A percentile compares a stretch with the other conserved stretches of the same genome.
Evolutionary conservation across 2,113 vertebrate genomes (phyloP).

Genomic region (Piprites chloris): DNA sequence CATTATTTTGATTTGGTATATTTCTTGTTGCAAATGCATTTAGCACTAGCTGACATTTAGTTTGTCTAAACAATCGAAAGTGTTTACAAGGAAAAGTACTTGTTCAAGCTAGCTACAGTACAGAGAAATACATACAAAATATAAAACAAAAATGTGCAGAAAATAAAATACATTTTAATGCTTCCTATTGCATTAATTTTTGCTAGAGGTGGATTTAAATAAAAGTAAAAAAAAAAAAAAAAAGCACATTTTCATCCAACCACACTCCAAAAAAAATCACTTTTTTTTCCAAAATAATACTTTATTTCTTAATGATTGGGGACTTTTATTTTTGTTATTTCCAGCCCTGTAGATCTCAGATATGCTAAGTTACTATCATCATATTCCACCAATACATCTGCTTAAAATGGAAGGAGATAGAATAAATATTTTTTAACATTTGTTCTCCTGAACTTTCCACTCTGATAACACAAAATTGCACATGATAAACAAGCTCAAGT

Average conservation of each 20-base stretch:
- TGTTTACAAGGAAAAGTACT: conserved; percentile 35
- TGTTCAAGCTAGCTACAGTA: conserved; percentile 7
- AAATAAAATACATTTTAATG: neutral
- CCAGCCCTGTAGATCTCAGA: neutral
- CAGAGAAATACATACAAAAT: neutral
- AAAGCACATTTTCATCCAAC: neutral
- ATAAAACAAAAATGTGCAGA: neutral
- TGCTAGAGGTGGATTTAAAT: neutral
- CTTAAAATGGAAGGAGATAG: neutral
- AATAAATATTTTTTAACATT: neutral
- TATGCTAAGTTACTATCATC: neutral
- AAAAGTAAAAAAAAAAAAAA: neutral
- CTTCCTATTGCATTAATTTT: neutral
- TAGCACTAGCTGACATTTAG: conserved; percentile 42
- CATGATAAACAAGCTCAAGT: neutral
- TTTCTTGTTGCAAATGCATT: conserved; percentile 44
- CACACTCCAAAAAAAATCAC: neutral
- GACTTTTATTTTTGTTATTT: neutral
- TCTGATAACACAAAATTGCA: neutral
- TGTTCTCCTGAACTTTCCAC: neutral
- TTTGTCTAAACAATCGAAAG: conserved; percentile 51
- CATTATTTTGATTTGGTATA: conserved; percentile 44
- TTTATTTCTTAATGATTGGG: neutral
- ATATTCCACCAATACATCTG: neutral
- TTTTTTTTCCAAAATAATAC: neutral